Percentiles rank a stretch among this genome's conserved stretches.
Conservation (phyloP, 1,140 invertebrate genomes). For the Telenomus remus region DNA sequence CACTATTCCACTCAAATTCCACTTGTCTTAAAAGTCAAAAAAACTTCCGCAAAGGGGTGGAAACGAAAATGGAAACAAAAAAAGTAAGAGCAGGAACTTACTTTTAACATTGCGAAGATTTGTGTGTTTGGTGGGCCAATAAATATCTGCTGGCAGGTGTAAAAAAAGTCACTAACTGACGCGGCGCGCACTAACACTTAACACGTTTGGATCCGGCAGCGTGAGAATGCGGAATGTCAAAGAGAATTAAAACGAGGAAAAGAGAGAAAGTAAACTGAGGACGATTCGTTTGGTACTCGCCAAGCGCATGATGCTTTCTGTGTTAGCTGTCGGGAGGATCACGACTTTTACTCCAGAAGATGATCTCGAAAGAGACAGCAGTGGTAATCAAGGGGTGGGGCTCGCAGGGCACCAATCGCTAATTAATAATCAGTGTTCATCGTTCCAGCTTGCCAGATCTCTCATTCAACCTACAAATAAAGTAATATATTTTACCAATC, state of each 20-base stretch:
- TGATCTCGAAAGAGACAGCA: conserved; percentile 58
- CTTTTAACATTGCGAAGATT: conserved; percentile 37
- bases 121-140: conserved; percentile 5
- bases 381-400: conserved; percentile 49
- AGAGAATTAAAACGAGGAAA: conserved; percentile 51
- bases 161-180: conserved; percentile 36
- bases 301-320: conserved; percentile 61
- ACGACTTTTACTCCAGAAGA: conserved; percentile 60
- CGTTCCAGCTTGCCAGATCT: conserved; percentile 3
- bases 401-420: conserved; percentile 14
- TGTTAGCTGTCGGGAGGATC: conserved; percentile 57
- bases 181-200: conserved; percentile 52
- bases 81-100: conserved; percentile 18
- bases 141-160: conserved; percentile 18
- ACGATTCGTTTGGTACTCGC: conserved; percentile 56
- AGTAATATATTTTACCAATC: too few relatives aligned
- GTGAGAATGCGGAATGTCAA: conserved; percentile 47
- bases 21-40: too few relatives aligned
- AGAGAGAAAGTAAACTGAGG: conserved; percentile 57
- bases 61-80: conserved; percentile 4
- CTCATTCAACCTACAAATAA: too few relatives aligned
- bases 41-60: too few relatives aligned
- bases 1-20: too few relatives aligned
- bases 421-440: conserved; percentile 22
- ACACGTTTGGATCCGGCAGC: conserved; percentile 45